phyloP scores from a whole-genome alignment of 2,888 invertebrate genomes.

The Ctena decussata region DNA sequence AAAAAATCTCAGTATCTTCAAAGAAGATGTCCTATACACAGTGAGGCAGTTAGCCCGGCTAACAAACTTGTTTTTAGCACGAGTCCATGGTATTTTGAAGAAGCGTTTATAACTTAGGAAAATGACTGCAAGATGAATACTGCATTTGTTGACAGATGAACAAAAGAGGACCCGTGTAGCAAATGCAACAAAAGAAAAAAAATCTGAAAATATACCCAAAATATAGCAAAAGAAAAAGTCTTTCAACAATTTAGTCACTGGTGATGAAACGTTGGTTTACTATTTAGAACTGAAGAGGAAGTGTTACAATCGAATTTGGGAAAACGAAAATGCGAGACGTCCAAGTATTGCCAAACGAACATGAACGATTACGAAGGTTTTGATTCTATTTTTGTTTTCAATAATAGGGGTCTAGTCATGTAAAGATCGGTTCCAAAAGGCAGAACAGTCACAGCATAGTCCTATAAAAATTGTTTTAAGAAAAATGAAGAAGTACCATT shows the following conservation, averaged over 20 bases:
- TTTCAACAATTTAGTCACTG: background rate
- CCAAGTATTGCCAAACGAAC: no score
- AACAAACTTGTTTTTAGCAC: conserved; percentile 26
- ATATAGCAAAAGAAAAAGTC: background rate
- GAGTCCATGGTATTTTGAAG: conserved; percentile 13
- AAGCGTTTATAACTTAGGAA: conserved; percentile 17
- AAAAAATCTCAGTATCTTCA: background rate
- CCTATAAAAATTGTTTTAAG: conserved; percentile 34
- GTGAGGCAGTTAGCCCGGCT: conserved; percentile 14
- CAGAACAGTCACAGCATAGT: conserved; percentile 27
- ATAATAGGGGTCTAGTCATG: background rate
- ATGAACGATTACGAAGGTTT: conserved; percentile 18
- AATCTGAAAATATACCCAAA: background rate
- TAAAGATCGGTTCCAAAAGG: conserved; percentile 35
- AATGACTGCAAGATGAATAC: background rate
- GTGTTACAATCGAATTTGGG: conserved; percentile 6
- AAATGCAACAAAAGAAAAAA: no score
- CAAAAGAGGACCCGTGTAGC: no score
- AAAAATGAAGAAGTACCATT: conserved; percentile 12
- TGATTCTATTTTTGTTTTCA: background rate
- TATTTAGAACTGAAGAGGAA: background rate
- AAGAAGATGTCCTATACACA: conserved; percentile 22
- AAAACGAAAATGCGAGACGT: conserved; percentile 1
- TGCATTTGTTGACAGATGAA: background rate
- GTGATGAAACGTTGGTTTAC: background rate